Evolutionary conservation across 1,140 invertebrate genomes (phyloP), one percentile per base, ranked within the genome.

Genomic region (Drosophila pseudoobscura): DNA sequence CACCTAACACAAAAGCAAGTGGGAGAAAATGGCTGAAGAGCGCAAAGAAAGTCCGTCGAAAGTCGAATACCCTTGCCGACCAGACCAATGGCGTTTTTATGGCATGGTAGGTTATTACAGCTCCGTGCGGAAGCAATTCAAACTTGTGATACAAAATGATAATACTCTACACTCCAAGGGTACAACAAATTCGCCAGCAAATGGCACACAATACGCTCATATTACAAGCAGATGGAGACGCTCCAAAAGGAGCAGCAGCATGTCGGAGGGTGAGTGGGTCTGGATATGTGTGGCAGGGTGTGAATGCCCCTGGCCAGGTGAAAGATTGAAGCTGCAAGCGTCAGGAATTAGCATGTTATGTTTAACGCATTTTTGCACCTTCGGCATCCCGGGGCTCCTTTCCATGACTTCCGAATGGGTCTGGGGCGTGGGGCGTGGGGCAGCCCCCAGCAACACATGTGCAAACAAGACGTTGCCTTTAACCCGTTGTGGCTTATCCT

Each of bases 291-390:
- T 46, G 53, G 47, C 50, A 15, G 13, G 17, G n/a, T 15, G 39
- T 49, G 8, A 45, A 29, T 56, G 62, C 46, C 46, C 56, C 60
- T 46, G 68, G 78, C 52, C 53, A 74, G 75, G 51, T 78, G 75
- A 79, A 62, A 79, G 75, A 84, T 83, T 84, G 80, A 79, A 73
- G 76, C 80, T 84, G 83, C 58, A 70, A 70, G 80, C 74, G 61
- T 22, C 83, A 71, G 65, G 78, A 85, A 85, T 85, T 85, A 85
- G 82, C 82, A 85, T 85, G 80, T 85, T 87, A 83, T 83, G 83
- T 70, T 87, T 88, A 88, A 88, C 83, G 84, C 83, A 87, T 88
- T 88, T 87, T 88, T 82, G 75, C 83, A 88, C 75, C 82, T 85
- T 80, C 58, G 72, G 78, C 73, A 64, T 70, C 50, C 11, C 11